These are phyloP conservation scores for Cisticola juncidis DNA, from an alignment of 2,113 vertebrate genomes.

Conservation along the genomic window DNA sequence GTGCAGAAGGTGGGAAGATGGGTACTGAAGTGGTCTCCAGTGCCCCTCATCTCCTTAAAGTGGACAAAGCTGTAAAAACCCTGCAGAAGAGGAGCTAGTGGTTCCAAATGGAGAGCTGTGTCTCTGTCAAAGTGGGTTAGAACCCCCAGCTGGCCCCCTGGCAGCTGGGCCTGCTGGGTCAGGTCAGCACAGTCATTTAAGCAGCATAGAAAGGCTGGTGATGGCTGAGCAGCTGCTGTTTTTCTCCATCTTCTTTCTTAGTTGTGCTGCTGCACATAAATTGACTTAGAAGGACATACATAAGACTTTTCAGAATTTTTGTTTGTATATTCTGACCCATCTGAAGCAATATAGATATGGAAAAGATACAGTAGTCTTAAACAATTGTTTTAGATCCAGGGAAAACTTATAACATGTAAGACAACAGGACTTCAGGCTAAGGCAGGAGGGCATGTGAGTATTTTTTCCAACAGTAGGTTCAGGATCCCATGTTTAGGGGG, in stretches of 20 bases:
- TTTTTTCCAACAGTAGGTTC: neutral
- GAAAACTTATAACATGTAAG: neutral
- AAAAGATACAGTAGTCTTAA: neutral
- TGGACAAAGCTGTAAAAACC: neutral
- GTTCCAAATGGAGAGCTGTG: neutral
- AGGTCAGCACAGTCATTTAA: neutral
- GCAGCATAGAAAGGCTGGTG: neutral
- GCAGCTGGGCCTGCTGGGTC: neutral
- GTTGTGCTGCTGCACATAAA: neutral
- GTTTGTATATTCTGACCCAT: neutral
- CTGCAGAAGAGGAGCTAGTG: neutral
- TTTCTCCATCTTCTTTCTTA: neutral
- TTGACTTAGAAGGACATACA: neutral
- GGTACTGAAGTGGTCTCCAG: neutral
- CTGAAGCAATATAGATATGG: neutral
- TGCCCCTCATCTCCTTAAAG: neutral
- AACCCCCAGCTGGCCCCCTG: neutral
- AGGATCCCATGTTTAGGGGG: neutral
- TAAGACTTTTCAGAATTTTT: neutral
- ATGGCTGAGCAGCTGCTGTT: neutral
- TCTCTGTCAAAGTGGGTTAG: neutral
- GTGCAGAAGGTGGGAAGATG: accelerated
- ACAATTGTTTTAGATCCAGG: neutral
- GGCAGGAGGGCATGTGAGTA: neutral
- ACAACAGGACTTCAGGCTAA: neutral